phyloP scores from a whole-genome alignment of 2,797 vertebrate species.

The Zalophus californianus region DNA sequence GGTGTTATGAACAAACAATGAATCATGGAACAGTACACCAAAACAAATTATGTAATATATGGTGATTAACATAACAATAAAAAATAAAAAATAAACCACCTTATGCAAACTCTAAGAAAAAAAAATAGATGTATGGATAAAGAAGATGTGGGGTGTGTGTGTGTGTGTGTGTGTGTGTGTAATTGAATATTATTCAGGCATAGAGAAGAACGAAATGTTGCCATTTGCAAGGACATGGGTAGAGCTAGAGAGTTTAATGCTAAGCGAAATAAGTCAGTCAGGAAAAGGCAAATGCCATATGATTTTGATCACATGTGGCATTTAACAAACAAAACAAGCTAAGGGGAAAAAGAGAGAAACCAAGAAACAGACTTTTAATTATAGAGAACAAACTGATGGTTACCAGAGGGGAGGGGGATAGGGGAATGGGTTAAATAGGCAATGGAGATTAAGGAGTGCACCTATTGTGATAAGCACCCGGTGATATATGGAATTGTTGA shows the following conservation, averaged over 20 bases:
- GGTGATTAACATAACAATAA: no score
- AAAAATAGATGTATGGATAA: background rate
- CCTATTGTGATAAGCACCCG: background rate
- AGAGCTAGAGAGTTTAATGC: background rate
- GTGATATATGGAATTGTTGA: background rate
- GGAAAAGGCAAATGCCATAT: background rate
- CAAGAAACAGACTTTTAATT: background rate
- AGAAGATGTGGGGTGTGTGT: background rate
- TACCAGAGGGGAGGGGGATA: background rate
- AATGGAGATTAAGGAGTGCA: background rate
- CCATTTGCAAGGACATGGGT: background rate
- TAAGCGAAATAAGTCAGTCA: background rate
- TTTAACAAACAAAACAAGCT: background rate
- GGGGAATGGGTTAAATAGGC: background rate
- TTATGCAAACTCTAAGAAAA: no score
- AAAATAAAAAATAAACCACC: no score
- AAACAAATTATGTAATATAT: no score
- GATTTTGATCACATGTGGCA: background rate
- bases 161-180: no score
- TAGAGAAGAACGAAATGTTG: background rate
- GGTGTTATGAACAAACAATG: no score
- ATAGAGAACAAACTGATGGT: background rate
- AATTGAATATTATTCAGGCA: no score
- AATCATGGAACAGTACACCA: no score
- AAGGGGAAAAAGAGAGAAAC: background rate